Conservation (phyloP, 2,113 vertebrate species). For the Paralichthys olivaceus region DNA sequence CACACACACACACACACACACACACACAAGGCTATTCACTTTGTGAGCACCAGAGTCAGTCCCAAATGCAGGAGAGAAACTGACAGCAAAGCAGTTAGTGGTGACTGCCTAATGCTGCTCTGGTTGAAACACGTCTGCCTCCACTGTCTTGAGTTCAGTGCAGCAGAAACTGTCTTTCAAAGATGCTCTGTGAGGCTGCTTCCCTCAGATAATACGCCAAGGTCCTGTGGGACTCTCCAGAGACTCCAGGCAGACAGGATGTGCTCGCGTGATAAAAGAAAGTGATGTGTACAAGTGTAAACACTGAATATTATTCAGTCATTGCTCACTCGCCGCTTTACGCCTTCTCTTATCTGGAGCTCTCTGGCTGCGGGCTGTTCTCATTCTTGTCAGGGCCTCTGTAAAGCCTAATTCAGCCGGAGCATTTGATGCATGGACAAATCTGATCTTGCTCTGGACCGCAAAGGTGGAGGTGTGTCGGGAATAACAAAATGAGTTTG, state of each 20-base stretch:
- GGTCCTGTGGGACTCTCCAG: slow-evolving; percentile 61
- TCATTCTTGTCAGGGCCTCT: slow-evolving; percentile 48
- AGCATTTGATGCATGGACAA: slow-evolving; percentile 50
- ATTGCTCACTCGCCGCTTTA: slow-evolving; percentile 31
- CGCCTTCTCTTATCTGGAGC: slow-evolving; percentile 57
- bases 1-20: neutral
- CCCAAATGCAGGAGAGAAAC: slow-evolving; percentile 36
- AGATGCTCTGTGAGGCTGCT: slow-evolving; percentile 66
- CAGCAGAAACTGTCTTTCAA: slow-evolving; percentile 50
- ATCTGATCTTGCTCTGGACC: slow-evolving; percentile 28
- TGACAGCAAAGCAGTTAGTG: slow-evolving; percentile 48
- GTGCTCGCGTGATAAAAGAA: slow-evolving; percentile 73
- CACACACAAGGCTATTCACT: neutral
- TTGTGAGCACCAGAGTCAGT: slow-evolving; percentile 27
- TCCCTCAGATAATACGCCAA: slow-evolving; percentile 72
- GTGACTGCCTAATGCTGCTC: slow-evolving; percentile 25
- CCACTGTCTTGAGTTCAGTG: slow-evolving; percentile 42
- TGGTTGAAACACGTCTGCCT: slow-evolving; percentile 1
- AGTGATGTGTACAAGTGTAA: slow-evolving; percentile 77
- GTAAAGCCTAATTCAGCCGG: slow-evolving; percentile 50
- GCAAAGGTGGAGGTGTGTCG: slow-evolving; percentile 26
- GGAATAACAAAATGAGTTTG: slow-evolving; percentile 15
- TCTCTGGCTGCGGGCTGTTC: slow-evolving; percentile 43
- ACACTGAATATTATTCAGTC: slow-evolving; percentile 67
- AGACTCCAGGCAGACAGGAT: slow-evolving; percentile 71